Evolutionary conservation across 2,797 vertebrate genomes (phyloP).

Genomic region (Falco novaeseelandiae): DNA sequence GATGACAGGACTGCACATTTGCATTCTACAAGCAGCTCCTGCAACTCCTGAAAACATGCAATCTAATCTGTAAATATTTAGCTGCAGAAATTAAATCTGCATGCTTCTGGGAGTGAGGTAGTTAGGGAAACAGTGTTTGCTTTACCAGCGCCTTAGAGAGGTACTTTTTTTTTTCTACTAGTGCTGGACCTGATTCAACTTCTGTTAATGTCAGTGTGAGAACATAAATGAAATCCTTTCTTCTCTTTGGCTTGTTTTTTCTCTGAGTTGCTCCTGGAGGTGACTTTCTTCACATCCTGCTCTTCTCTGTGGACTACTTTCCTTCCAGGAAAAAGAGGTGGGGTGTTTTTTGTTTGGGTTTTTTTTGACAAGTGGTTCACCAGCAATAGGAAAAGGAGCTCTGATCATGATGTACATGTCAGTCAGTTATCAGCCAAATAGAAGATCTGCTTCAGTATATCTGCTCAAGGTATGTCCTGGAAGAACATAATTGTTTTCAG

Average conservation of each 20-base stretch:
- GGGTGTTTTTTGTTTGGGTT: background rate
- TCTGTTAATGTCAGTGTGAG: background rate
- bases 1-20: background rate
- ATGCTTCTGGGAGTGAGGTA: background rate
- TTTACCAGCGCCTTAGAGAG: background rate
- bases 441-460: background rate
- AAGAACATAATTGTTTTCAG: background rate
- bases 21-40: background rate
- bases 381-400: background rate
- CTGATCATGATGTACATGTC: background rate
- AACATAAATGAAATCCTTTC: background rate
- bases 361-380: background rate
- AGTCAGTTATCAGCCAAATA: background rate
- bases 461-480: background rate
- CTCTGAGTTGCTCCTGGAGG: background rate
- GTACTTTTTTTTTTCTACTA: background rate
- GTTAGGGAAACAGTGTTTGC: constrained; percentile 1
- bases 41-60: background rate
- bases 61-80: constrained; percentile 3
- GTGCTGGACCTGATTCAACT: background rate
- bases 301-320: background rate
- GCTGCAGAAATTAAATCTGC: background rate
- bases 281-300: background rate
- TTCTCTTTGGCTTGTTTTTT: background rate
- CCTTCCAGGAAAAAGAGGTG: background rate